Conservation (phyloP, 2,888 invertebrate genomes). For the Hypena proboscidalis region DNA sequence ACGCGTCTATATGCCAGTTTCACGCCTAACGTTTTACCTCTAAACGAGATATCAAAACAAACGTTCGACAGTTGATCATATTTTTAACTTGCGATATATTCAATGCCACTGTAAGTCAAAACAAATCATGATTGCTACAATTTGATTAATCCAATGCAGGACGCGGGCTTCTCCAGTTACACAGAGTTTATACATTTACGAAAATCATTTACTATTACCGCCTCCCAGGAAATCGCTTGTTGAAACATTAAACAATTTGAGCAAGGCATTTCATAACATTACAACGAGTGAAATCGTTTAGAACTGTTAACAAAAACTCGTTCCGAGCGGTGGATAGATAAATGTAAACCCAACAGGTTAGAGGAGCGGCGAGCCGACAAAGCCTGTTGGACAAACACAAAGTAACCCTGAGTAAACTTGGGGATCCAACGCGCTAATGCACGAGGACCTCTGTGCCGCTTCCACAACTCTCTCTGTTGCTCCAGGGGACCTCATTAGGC, state of each 20-base stretch:
- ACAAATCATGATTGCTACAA: neutral
- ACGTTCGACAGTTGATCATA: constrained; percentile 17
- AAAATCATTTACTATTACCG: constrained; percentile 41
- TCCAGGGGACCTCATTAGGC: constrained; percentile 34
- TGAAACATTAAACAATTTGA: constrained; percentile 32
- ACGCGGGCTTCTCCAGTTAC: constrained; percentile 32
- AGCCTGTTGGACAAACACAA: constrained; percentile 68
- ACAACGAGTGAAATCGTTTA: constrained; percentile 29
- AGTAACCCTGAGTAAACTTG: constrained; percentile 68
- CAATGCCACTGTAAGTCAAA: neutral
- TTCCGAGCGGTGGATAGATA: constrained; percentile 43
- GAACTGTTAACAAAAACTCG: constrained; percentile 44
- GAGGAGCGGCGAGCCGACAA: constrained; percentile 59
- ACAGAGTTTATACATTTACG: constrained; percentile 43
- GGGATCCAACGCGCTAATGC: constrained; percentile 70
- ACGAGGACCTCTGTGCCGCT: constrained; percentile 53
- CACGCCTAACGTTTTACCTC: constrained; percentile 49
- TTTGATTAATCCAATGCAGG: constrained; percentile 36
- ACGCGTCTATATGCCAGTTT: constrained; percentile 60
- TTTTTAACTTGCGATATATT: too few relatives aligned
- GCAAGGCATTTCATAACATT: constrained; percentile 24
- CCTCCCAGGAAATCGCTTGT: constrained; percentile 33
- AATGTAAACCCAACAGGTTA: constrained; percentile 63
- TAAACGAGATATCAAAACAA: constrained; percentile 50
- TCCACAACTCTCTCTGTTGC: constrained; percentile 37